Percentiles rank a stretch among this genome's conserved stretches.
Conservation (phyloP, 1,140 invertebrate species). For the Condylostylus longicornis region DNA sequence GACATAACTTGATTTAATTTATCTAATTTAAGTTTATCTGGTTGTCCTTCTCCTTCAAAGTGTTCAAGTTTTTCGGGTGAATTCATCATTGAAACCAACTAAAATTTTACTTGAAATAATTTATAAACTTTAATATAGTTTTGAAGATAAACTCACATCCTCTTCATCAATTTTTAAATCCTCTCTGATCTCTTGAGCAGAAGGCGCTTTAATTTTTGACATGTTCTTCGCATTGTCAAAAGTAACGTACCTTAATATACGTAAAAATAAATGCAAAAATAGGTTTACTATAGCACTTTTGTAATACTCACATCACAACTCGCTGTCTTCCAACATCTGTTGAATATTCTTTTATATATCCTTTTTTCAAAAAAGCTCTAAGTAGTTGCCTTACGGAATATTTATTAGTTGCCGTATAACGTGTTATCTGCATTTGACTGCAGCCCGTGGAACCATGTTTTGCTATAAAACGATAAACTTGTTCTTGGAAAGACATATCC, state of each 20-base stretch:
- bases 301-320: conserved; percentile 5
- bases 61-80: no score
- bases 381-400: conserved; percentile 12
- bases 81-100: no score
- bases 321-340: conserved; percentile 19
- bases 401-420: conserved; percentile 12
- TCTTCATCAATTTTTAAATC: conserved; percentile 19
- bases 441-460: conserved; percentile 19
- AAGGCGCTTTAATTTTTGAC: not conserved
- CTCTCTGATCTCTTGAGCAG: not conserved
- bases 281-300: not conserved
- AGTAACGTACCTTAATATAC: not conserved
- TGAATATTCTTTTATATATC: conserved; percentile 13
- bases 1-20: no score
- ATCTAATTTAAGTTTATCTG: no score
- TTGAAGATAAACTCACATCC: no score
- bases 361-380: conserved; percentile 10
- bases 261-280: not conserved
- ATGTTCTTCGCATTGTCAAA: not conserved
- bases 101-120: no score
- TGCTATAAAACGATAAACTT: conserved; percentile 15
- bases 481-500: conserved; percentile 20
- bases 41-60: no score
- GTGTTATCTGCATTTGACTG: conserved; percentile 14
- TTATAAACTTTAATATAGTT: no score